Evolutionary conservation across 2,113 vertebrate species (phyloP).

Genomic region (Mesitornis unicolor): DNA sequence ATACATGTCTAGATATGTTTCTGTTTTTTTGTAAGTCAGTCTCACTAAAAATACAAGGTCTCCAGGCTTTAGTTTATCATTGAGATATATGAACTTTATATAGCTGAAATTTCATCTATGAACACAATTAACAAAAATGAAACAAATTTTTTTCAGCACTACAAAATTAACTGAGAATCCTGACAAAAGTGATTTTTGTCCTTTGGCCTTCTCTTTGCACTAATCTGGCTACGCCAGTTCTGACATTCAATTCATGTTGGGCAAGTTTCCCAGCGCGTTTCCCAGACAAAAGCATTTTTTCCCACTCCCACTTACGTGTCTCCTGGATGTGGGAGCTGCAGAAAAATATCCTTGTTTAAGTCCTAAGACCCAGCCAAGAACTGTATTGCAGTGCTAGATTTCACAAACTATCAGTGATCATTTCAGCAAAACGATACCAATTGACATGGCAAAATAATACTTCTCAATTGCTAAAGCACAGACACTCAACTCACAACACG

Average conservation of each 20-base stretch:
- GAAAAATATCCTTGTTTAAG: not conserved
- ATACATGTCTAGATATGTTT: not conserved
- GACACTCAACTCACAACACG: not conserved
- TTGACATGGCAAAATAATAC: not conserved
- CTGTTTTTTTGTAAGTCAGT: not conserved
- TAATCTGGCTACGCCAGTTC: not conserved
- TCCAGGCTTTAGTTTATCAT: not conserved
- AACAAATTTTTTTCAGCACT: not conserved
- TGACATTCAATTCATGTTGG: not conserved
- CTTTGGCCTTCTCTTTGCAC: not conserved
- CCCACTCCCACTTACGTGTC: not conserved
- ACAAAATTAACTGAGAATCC: not conserved
- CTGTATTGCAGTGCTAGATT: not conserved
- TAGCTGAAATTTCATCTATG: not conserved
- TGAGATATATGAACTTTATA: not conserved
- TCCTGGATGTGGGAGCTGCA: not conserved
- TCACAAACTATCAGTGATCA: not conserved
- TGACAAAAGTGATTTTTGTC: not conserved
- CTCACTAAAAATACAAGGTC: not conserved
- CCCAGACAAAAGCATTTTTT: conserved; percentile 34
- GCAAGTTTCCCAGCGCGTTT: conserved; percentile 35
- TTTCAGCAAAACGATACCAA: not conserved
- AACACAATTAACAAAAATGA: not conserved
- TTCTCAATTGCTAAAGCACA: conserved; percentile 16
- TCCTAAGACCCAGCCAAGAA: not conserved